Evolutionary conservation across 2,888 invertebrate species (phyloP), one percentile per base, ranked within the genome.

Genomic region (Melolontha melolontha): DNA sequence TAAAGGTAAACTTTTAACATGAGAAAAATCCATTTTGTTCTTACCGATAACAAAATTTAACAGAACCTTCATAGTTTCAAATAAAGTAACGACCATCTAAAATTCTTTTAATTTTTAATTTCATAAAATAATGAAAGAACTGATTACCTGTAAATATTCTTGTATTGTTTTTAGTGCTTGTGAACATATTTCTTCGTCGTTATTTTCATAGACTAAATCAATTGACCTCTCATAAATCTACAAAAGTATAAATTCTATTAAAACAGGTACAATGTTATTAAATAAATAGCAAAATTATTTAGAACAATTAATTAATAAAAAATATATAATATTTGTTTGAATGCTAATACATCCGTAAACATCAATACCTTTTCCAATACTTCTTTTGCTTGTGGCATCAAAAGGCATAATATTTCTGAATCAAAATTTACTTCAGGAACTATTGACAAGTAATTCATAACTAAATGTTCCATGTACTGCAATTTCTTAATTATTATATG

Each of bases 111-210:
- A 17, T 5, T 16, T 2, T 5, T 17, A 14, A 8, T 14, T 17
- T 14, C 4, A 14, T 17, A 17, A n/a, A 47, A 2, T 47, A 14
- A 47, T 14, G 5, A 47, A 5, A 12, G 2, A 16, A 14, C 2
- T 34, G 34, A 66, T 62, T 73, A 75, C 76, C 57, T 74, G 54
- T 57, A 77, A 70, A 65, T 76, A 74, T 42, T 73, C 70, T 54
- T 72, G 71, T 29, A 78, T 62, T 50, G 72, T 66, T 27, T 70
- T 64, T 22, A 62, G 73, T 50, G 68, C 64, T 34, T 63, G 49
- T 12, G 39, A 7, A 49, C 66, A 66, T 44, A 39, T 47, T 52
- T 66, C 62, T 10, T 41, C 54, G 1, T 59, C 27, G 27, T 65
- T 65, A 17, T 10, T 39, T 34, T 64, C 68, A 27, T 62, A 54